Percentiles rank a stretch among this genome's conserved stretches.
phyloP scores from a whole-genome alignment of 2,113 vertebrate species.

The Corynorhinus townsendii region DNA sequence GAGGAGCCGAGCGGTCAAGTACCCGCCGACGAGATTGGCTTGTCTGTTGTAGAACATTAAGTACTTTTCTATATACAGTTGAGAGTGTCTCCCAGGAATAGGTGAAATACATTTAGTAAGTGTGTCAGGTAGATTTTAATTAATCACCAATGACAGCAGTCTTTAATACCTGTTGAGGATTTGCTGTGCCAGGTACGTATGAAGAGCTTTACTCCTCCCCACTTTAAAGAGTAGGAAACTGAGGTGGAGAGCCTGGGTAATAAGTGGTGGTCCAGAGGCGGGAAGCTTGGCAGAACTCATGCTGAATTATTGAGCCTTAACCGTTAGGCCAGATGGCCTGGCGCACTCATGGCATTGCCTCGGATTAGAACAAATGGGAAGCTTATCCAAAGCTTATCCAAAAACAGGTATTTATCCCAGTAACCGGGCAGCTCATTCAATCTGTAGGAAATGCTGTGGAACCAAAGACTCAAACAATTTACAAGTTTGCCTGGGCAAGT shows the following conservation, averaged over 20 bases:
- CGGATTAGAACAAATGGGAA: background rate
- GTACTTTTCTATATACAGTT: background rate
- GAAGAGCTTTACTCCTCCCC: background rate
- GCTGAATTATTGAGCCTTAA: background rate
- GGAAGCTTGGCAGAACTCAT: background rate
- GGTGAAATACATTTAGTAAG: background rate
- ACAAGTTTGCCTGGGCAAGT: too few relatives aligned
- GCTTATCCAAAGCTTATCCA: background rate
- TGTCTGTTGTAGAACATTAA: background rate
- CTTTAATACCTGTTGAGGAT: background rate
- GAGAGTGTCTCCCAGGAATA: background rate
- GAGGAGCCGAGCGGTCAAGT: background rate
- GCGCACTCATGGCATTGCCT: background rate
- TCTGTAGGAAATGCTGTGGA: constrained; percentile 12
- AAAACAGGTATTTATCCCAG: constrained; percentile 14
- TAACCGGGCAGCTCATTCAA: background rate
- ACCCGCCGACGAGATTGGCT: background rate
- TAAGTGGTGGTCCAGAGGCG: background rate
- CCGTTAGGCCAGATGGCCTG: background rate
- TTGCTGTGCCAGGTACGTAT: background rate
- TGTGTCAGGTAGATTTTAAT: background rate
- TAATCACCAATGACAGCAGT: background rate
- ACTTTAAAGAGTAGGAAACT: background rate
- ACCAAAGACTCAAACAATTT: background rate
- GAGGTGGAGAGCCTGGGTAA: background rate